These are phyloP conservation scores for Amphipoea lucens DNA, from an alignment of 2,888 invertebrate species.

Conservation along the genomic window DNA sequence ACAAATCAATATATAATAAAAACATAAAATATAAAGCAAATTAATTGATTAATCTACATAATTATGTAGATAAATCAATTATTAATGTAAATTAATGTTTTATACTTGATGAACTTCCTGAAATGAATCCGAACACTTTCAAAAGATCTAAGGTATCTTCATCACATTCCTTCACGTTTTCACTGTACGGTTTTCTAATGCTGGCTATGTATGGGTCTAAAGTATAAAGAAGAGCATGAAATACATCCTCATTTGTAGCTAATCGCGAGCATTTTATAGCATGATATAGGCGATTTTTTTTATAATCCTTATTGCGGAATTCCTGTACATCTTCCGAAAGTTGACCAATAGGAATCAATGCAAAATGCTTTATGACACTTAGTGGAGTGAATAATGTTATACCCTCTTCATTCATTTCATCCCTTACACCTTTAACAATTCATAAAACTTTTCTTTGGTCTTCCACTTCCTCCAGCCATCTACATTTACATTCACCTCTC, in stretches of 20 bases:
- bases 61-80: too few species aligned
- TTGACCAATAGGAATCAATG: not conserved
- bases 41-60: too few species aligned
- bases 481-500: not conserved
- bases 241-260: not conserved
- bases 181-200: not conserved
- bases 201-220: not conserved
- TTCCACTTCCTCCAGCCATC: not conserved
- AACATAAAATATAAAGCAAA: too few species aligned
- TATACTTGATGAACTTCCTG: not conserved
- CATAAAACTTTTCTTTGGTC: too few species aligned
- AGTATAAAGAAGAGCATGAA: not conserved
- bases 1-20: too few species aligned
- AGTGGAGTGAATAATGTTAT: not conserved
- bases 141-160: not conserved
- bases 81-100: not conserved
- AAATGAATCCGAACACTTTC: not conserved
- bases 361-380: not conserved
- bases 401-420: not conserved
- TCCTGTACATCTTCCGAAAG: not conserved
- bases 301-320: not conserved
- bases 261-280: not conserved
- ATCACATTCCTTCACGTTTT: not conserved
- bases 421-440: not conserved
- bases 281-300: not conserved